Evolutionary conservation across 2,888 invertebrate species (phyloP).

Genomic region (Malacosoma neustria): DNA sequence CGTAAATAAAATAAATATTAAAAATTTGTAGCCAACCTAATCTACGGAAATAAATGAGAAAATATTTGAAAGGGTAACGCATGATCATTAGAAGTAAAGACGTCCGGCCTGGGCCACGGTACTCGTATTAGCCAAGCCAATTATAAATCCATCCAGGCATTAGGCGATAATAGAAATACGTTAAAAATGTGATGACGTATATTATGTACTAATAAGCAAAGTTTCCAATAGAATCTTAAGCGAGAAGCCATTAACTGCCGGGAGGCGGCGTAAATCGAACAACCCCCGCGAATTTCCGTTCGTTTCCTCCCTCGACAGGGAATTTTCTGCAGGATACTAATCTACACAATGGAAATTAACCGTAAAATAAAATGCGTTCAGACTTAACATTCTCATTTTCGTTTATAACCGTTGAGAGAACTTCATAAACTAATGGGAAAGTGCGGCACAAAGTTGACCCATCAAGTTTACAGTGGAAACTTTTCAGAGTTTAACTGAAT

Average conservation of each 20-base stretch:
- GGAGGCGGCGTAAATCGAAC: conserved; percentile 26
- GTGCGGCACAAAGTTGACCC: conserved; percentile 22
- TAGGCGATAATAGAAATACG: no score
- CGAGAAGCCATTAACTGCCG: conserved; percentile 25
- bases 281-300: conserved; percentile 41
- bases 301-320: conserved; percentile 19
- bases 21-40: no score
- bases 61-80: no score
- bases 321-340: conserved; percentile 45
- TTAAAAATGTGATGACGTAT: conserved; percentile 12
- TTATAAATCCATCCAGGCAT: no score
- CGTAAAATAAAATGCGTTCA: conserved; percentile 23
- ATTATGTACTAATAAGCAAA: conserved; percentile 24
- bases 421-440: conserved; percentile 22
- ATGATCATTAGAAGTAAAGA: no score
- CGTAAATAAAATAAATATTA: no score
- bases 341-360: conserved; percentile 46
- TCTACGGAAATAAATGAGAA: no score
- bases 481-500: conserved; percentile 8
- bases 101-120: no score
- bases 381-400: conserved; percentile 22
- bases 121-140: no score
- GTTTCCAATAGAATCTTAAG: conserved; percentile 27
- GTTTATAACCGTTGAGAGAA: conserved; percentile 24
- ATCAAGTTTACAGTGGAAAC: conserved; percentile 20